Conservation (phyloP, 1,140 invertebrate species). For the Sminthurides bifidus region DNA sequence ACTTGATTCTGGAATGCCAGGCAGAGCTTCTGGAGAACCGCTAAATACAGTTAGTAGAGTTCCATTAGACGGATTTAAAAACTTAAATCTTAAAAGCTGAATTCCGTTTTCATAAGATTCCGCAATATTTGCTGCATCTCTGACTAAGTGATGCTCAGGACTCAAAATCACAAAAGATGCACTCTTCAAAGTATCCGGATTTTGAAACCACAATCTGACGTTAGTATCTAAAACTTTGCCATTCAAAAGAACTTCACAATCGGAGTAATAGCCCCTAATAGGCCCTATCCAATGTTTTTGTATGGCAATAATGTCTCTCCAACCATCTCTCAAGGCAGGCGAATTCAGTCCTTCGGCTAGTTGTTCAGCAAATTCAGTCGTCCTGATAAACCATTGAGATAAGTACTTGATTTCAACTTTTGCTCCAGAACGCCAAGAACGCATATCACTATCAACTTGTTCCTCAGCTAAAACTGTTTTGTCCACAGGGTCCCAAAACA, state of each 20-base stretch:
- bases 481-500: conserved; percentile 99
- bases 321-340: conserved; percentile 36
- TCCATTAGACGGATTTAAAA: conserved; percentile 63
- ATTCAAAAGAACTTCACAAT: conserved; percentile 10
- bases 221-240: conserved; percentile 20
- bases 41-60: conserved; percentile 58
- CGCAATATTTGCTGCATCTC: conserved; percentile 6
- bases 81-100: conserved; percentile 36
- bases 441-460: conserved; percentile 84
- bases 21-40: conserved; percentile 44
- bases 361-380: conserved; percentile 75
- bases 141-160: conserved; percentile 36
- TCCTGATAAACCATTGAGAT: conserved; percentile 91
- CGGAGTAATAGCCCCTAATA: conserved; percentile 25
- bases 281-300: conserved; percentile 95
- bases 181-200: conserved; percentile 60
- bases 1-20: conserved; percentile 43
- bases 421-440: conserved; percentile 93
- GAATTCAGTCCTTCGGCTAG: conserved; percentile 32
- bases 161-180: conserved; percentile 42
- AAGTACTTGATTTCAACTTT: conserved; percentile 79
- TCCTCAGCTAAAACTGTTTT: conserved; percentile 95
- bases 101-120: conserved; percentile 14
- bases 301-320: conserved; percentile 72
- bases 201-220: conserved; percentile 60